Evolutionary conservation across 2,888 invertebrate species (phyloP).

Genomic region (Gymnoscelis rufifasciata): DNA sequence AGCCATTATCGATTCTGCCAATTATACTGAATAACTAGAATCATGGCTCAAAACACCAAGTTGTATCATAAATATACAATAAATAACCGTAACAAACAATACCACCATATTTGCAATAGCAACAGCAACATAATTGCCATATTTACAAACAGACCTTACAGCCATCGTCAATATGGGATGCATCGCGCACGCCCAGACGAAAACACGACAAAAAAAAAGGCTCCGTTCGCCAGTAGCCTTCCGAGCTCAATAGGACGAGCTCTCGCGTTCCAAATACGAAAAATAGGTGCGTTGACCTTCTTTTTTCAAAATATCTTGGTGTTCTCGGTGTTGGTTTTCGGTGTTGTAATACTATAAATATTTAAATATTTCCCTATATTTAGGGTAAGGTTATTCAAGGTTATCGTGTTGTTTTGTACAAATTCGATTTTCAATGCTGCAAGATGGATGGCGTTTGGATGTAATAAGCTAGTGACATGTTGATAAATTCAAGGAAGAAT

Average conservation of each 20-base stretch:
- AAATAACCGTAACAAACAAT: no score
- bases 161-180: slow-evolving; percentile 15
- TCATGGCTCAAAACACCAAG: no score
- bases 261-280: slow-evolving; percentile 10
- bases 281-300: slow-evolving; percentile 14
- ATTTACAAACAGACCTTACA: slow-evolving; percentile 6
- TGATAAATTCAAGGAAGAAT: no score
- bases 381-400: background rate
- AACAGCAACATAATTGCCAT: background rate
- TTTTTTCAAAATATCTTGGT: background rate
- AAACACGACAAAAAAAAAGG: slow-evolving; percentile 16
- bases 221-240: slow-evolving; percentile 12
- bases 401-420: no score
- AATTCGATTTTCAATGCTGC: slow-evolving; percentile 10
- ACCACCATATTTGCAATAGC: background rate
- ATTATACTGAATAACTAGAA: no score
- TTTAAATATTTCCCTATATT: background rate
- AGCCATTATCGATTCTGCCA: no score
- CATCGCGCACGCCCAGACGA: slow-evolving; percentile 16
- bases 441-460: slow-evolving; percentile 10
- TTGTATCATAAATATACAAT: no score
- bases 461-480: background rate
- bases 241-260: slow-evolving; percentile 9
- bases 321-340: background rate
- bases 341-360: no score